Evolutionary conservation across 2,797 vertebrate genomes (phyloP).

Genomic region (Darevskia mixta): DNA sequence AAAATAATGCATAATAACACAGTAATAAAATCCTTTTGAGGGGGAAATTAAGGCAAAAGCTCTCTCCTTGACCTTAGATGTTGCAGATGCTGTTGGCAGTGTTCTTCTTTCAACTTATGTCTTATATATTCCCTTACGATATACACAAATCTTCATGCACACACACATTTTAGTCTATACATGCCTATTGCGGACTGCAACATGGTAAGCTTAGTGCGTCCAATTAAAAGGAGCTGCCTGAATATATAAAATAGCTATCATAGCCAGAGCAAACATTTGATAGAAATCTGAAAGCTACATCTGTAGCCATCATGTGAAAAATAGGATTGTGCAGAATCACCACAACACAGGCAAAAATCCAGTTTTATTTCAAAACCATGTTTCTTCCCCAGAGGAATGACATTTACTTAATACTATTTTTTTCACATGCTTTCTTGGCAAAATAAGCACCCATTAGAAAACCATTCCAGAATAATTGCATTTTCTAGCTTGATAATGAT

Average conservation of each 20-base stretch:
- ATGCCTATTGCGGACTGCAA: too few relatives aligned
- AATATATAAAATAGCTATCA: not conserved
- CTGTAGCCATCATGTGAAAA: not conserved
- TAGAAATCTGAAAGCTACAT: not conserved
- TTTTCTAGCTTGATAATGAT: not conserved
- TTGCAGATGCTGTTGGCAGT: too few relatives aligned
- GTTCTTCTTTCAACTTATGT: too few relatives aligned
- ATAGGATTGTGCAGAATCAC: not conserved
- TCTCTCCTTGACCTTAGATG: too few relatives aligned
- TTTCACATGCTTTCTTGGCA: not conserved
- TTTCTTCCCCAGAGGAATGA: not conserved
- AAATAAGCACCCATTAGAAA: not conserved
- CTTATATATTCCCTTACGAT: too few relatives aligned
- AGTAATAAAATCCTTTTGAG: too few relatives aligned
- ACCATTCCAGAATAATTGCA: not conserved
- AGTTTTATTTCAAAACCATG: not conserved
- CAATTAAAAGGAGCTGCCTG: not conserved
- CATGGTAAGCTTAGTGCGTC: not conserved
- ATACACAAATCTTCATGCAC: too few relatives aligned
- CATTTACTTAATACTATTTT: not conserved
- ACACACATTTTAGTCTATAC: too few relatives aligned
- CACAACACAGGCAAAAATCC: not conserved
- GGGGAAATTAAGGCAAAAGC: too few relatives aligned
- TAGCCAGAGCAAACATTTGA: not conserved
- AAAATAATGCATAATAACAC: too few relatives aligned